Conservation (phyloP, 2,113 vertebrate genomes). For the Microtus ochrogaster region DNA sequence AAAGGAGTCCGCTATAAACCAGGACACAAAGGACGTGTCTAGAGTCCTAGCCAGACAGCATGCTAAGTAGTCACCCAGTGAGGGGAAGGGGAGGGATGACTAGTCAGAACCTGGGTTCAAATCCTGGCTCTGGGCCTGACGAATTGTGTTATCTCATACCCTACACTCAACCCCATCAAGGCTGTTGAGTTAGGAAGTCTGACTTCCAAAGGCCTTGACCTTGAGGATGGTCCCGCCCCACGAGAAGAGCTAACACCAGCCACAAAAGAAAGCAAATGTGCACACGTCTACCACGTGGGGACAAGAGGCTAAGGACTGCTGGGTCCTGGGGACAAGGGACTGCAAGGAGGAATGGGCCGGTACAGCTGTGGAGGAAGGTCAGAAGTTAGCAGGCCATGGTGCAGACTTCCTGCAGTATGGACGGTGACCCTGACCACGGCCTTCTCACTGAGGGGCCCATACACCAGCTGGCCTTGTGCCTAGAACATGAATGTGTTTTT, state of each 20-base stretch:
- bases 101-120: not conserved
- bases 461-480: conserved; percentile 18
- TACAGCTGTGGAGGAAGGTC: not conserved
- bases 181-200: not conserved
- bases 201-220: not conserved
- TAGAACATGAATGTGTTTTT: not conserved
- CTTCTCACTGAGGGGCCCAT: fast-evolving
- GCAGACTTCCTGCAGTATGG: not conserved
- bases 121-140: not conserved
- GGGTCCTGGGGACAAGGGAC: not conserved
- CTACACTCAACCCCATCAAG: not conserved
- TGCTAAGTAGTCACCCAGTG: not conserved
- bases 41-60: not conserved
- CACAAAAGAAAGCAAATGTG: not conserved
- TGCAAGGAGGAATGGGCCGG: not conserved
- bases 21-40: not conserved
- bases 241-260: not conserved
- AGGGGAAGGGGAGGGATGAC: not conserved
- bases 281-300: not conserved
- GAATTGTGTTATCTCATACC: not conserved
- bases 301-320: not conserved
- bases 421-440: not conserved
- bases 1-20: not conserved
- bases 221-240: not conserved
- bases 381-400: not conserved